A percentile compares a stretch with the other conserved stretches of the same genome.
These are phyloP conservation scores for Panopea generosa DNA, from an alignment of 2,888 invertebrate genomes.

Conservation along the genomic window DNA sequence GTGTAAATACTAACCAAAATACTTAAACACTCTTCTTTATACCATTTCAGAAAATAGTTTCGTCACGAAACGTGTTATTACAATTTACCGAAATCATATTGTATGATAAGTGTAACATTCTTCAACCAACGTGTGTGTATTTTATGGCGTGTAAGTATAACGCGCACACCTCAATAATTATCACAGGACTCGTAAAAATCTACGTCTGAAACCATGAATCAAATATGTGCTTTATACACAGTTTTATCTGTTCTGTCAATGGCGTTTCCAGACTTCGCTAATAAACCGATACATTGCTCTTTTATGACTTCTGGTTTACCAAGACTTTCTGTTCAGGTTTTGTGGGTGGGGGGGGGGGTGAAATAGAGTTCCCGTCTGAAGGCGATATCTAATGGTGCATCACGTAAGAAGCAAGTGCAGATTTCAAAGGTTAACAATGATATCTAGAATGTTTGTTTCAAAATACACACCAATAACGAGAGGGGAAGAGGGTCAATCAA, in stretches of 20 bases:
- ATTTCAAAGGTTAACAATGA: neutral
- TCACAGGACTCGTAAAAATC: neutral
- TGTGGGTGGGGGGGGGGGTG: neutral
- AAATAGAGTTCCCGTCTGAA: neutral
- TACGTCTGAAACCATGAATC: constrained; percentile 13
- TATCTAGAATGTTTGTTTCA: no score
- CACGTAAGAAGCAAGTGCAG: neutral
- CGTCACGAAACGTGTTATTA: no score
- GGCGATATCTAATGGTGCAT: neutral
- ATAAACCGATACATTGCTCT: constrained; percentile 34
- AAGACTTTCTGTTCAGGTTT: neutral
- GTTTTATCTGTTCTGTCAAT: constrained; percentile 34
- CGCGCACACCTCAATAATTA: neutral
- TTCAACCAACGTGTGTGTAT: neutral
- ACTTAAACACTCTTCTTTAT: no score
- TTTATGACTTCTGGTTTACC: constrained; percentile 12
- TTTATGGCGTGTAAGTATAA: neutral
- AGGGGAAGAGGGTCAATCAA: no score
- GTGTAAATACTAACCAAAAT: no score
- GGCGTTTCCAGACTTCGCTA: constrained; percentile 33
- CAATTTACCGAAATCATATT: no score
- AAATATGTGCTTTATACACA: constrained; percentile 21
- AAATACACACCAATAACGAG: no score
- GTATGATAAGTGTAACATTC: no score
- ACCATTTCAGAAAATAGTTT: no score